Conservation (phyloP, 2,888 invertebrate species). For the Beris morrisii region DNA sequence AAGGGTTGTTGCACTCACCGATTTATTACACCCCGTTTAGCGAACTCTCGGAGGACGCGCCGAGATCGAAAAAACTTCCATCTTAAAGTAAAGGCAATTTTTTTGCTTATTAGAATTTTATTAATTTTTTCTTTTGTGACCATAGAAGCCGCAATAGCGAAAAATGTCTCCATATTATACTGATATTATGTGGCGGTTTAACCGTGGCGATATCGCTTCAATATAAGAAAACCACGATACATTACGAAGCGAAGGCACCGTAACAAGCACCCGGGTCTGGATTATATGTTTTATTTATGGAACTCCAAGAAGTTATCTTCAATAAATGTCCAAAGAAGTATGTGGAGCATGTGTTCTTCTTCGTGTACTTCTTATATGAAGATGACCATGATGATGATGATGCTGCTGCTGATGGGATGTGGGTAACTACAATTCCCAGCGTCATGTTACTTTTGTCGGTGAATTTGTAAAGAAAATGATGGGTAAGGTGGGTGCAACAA, state of each 20-base stretch:
- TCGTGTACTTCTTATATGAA: constrained; percentile 9
- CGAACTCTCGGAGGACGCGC: too few relatives aligned
- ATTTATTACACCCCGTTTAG: too few relatives aligned
- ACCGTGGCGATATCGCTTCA: constrained; percentile 18
- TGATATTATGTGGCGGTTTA: constrained; percentile 14
- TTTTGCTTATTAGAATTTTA: too few relatives aligned
- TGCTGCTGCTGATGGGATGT: constrained; percentile 17
- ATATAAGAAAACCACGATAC: constrained; percentile 20
- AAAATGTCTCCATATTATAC: constrained; percentile 12
- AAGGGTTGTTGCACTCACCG: too few relatives aligned
- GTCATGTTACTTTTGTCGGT: constrained; percentile 44
- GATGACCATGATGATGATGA: constrained; percentile 21
- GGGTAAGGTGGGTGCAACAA: constrained; percentile 44
- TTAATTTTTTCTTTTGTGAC: neutral
- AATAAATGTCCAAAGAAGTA: constrained; percentile 57
- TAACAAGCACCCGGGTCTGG: constrained; percentile 41
- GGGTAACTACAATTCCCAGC: constrained; percentile 32
- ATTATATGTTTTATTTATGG: constrained; percentile 58
- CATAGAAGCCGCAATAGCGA: constrained; percentile 14
- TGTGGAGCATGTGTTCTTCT: constrained; percentile 57
- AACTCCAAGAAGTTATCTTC: constrained; percentile 56
- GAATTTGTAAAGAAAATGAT: constrained; percentile 42
- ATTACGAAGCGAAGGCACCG: constrained; percentile 30
- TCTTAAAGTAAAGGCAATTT: too few relatives aligned
- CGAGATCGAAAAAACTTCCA: too few relatives aligned